Evolutionary conservation across 2,888 invertebrate genomes (phyloP), one percentile per base, ranked within the genome.

Genomic region (Cistogaster globosa): DNA sequence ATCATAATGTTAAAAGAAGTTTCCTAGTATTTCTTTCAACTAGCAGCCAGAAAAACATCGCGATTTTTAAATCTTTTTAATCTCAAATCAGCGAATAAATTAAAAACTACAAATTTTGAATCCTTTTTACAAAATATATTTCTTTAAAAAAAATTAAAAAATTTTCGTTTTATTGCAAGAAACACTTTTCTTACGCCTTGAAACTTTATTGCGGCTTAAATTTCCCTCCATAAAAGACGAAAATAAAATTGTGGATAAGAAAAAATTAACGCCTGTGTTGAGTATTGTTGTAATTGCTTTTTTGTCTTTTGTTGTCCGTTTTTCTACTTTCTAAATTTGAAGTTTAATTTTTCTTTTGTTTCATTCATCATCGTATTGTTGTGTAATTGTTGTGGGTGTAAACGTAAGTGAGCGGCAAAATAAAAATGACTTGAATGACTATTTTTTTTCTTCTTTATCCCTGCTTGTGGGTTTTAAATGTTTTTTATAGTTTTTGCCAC

Each of bases 301-400:
- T 45, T 45, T n/a, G n/a, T n/a, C n/a, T n/a, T 1, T 14, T 45
- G 45, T 45, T 45, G 45, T 45, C 14, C 12, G 51, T 51, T 60
- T 38, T 16, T 53, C 7, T 45, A 12, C 36, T 62, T 22, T 74
- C 22, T 38, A 11, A 38, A 22, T 53, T 62, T n/a, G 2, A 16
- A 45, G 45, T 45, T 26, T 26, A 26, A 26, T 26, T 42, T 11
- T 42, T 42, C 3, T 12, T 42, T 72, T 62, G 16, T 53, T 62
- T 38, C 5, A 42, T 63, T 26, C 20, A 55, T 42, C 63, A 42
- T 18, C 74, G 55, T 18, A 51, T 72, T 74, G 18, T 36, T 53
- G 14, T 36, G 8, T 51, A 26, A 18, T 18, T 58, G 14, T 26
- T 51, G 51, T 32, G 68, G 14, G 20, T 20, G 32, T 55, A 48